Conservation (phyloP, 2,113 vertebrate species). For the Lophura nycthemera region DNA sequence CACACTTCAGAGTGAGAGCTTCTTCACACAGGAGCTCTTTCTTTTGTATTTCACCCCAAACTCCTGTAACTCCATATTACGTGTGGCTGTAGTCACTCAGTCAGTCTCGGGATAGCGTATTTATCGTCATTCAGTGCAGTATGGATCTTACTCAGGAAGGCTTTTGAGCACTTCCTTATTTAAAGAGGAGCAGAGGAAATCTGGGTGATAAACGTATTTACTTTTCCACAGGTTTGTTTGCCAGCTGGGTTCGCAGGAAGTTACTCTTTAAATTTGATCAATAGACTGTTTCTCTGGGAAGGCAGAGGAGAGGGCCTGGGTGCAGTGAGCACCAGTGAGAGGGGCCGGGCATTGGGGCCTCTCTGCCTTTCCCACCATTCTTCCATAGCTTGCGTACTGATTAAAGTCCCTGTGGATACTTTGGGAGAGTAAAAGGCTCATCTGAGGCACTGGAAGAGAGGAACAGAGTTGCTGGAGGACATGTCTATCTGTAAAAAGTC, state of each 20-base stretch:
- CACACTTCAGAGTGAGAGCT: background rate
- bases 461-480: background rate
- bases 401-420: background rate
- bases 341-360: background rate
- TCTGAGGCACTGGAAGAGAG: background rate
- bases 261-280: background rate
- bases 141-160: slow-evolving; percentile 23
- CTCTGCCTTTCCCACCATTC: background rate
- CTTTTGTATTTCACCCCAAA: background rate
- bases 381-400: background rate
- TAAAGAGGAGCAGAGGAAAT: slow-evolving; percentile 57
- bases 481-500: background rate
- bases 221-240: slow-evolving; percentile 55
- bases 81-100: background rate
- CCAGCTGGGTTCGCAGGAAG: slow-evolving; percentile 33
- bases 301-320: background rate
- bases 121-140: background rate
- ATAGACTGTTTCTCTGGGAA: background rate
- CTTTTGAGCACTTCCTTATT: slow-evolving; percentile 30
- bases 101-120: background rate
- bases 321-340: fast-evolving
- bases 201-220: slow-evolving; percentile 44
- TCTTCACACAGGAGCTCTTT: background rate
- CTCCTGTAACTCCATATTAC: background rate
- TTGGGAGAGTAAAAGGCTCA: background rate